These are phyloP conservation scores for Aleadryas rufinucha DNA, from an alignment of 2,113 vertebrate genomes.

Conservation along the genomic window DNA sequence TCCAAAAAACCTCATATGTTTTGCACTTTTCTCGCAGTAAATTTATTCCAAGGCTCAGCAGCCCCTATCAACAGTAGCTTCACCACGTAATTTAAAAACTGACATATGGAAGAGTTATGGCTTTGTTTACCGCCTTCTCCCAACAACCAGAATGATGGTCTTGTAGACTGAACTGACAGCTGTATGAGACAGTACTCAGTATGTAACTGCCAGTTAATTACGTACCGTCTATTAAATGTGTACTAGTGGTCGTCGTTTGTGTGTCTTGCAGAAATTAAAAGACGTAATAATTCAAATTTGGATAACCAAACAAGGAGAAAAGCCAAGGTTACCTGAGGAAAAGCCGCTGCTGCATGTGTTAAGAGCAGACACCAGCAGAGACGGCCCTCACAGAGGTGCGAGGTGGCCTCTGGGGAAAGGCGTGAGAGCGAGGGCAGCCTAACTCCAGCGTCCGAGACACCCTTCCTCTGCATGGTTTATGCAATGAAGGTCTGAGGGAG, in stretches of 20 bases:
- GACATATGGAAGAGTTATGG: neutral
- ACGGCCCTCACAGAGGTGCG: neutral
- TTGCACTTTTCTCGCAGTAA: neutral
- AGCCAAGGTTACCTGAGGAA: neutral
- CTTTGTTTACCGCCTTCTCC: neutral
- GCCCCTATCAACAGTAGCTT: neutral
- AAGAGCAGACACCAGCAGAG: neutral
- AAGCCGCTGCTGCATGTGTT: accelerated
- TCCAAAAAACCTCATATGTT: neutral
- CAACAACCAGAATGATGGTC: accelerated
- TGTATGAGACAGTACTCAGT: accelerated
- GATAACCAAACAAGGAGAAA: neutral
- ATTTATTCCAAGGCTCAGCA: neutral
- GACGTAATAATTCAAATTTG: accelerated
- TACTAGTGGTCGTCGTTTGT: accelerated
- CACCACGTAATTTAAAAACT: neutral
- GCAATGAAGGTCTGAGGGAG: neutral
- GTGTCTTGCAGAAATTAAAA: neutral
- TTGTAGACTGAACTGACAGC: neutral
- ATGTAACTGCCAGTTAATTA: neutral
- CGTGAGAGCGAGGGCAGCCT: no score
- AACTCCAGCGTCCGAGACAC: no score
- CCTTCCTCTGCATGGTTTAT: accelerated
- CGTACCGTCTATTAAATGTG: neutral
- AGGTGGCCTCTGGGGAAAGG: neutral